These are phyloP conservation scores for Myotis yumanensis DNA, from an alignment of 2,113 vertebrate species.

Conservation along the genomic window DNA sequence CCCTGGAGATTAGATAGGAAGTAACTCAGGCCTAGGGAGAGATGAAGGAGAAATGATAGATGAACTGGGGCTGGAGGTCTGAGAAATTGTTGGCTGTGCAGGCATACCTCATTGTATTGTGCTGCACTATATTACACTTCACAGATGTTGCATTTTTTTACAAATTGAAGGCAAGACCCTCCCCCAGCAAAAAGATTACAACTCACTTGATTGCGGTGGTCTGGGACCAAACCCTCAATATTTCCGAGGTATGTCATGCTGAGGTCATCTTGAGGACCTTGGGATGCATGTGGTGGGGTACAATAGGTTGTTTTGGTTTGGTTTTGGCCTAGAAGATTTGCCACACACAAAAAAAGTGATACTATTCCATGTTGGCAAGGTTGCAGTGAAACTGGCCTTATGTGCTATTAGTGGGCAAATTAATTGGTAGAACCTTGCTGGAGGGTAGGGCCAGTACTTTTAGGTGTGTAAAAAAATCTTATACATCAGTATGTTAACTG, in stretches of 20 bases:
- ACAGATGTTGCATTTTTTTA: neutral
- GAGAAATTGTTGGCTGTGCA: neutral
- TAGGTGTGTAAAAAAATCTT: neutral
- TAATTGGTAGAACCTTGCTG: neutral
- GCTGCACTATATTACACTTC: neutral
- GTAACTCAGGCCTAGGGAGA: neutral
- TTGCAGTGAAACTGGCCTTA: neutral
- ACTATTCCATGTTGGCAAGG: neutral
- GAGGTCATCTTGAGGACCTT: neutral
- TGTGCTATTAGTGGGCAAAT: neutral
- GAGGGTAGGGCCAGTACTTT: neutral
- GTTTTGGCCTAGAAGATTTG: neutral
- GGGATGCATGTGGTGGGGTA: fast-evolving
- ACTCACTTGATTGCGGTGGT: neutral
- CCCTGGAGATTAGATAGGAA: neutral
- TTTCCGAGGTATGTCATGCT: neutral
- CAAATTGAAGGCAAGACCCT: neutral
- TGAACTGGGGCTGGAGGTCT: neutral
- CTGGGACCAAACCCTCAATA: neutral
- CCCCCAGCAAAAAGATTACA: neutral
- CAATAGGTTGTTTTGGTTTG: neutral
- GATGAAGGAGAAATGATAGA: neutral
- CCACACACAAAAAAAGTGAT: neutral
- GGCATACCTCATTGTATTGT: no score
- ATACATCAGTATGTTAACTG: neutral